These are phyloP conservation scores for Eristalinus sepulchralis DNA, from an alignment of 2,888 invertebrate species.

Conservation along the genomic window DNA sequence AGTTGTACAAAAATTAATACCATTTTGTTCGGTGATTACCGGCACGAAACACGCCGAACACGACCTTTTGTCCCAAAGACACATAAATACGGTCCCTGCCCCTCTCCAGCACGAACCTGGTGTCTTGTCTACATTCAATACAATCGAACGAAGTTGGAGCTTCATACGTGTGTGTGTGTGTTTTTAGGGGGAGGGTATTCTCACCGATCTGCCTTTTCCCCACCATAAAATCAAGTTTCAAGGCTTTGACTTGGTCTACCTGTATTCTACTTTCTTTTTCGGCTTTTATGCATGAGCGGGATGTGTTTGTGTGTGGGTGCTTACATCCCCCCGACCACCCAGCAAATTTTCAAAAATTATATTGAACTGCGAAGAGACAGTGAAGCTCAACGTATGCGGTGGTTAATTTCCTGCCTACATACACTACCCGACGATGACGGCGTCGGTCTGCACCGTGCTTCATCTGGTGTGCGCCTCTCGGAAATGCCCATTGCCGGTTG, in stretches of 20 bases:
- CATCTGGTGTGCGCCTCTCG: constrained; percentile 40
- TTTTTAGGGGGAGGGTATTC: constrained; percentile 44
- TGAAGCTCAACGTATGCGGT: constrained; percentile 47
- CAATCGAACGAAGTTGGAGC: neutral
- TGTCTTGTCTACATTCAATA: constrained; percentile 58
- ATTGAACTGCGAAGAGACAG: constrained; percentile 56
- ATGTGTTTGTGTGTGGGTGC: neutral
- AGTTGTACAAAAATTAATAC: constrained; percentile 61
- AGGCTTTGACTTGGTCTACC: constrained; percentile 66
- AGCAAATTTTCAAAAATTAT: constrained; percentile 60
- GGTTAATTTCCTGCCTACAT: constrained; percentile 67
- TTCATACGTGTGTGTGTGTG: neutral
- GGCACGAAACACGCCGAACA: constrained; percentile 62
- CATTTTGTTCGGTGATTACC: constrained; percentile 67
- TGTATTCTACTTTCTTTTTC: constrained; percentile 48
- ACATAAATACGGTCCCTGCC: constrained; percentile 37
- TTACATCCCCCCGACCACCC: constrained; percentile 18
- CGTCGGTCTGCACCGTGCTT: constrained; percentile 22
- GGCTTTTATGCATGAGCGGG: constrained; percentile 27
- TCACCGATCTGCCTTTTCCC: constrained; percentile 51
- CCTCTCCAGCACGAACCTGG: neutral
- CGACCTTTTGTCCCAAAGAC: constrained; percentile 63
- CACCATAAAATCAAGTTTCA: constrained; percentile 62
- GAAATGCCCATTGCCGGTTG: constrained; percentile 70
- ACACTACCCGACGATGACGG: constrained; percentile 36